Base-by-base conservation (phyloP, 2,113 vertebrate species). In the Galbula dea region DNA sequence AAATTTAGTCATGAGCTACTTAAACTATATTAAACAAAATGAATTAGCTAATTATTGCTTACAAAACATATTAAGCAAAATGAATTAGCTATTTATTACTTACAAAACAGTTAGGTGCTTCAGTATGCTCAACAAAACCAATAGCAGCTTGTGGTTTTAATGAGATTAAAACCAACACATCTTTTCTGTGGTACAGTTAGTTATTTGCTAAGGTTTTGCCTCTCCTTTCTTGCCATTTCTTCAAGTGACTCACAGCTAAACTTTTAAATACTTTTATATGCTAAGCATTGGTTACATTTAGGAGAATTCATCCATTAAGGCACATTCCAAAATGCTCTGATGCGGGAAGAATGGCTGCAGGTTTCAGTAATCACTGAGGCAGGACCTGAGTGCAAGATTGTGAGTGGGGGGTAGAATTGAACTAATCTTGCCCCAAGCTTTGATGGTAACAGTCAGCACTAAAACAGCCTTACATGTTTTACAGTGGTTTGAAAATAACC, bases 391-490 rank as follows among this genome's bases (percentile, higher is more conserved):
- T 17, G 11, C 32, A 51, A 37, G 36, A 19, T 23, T 37, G 2
- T 24, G 15, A 6, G n/a, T 32, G 5, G 18, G 27, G 5, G 0
- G 0, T 6, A 6, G 46, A 23, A 37, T 10, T 22, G 21, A 65
- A 43, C 10, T 30, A 20, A 48, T 37, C 46, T 62, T 68, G 55
- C 27, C 29, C 5, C 4, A 3, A 68, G 52, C 54, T 61, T 65
- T 16, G 15, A n/a, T 80, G 79, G 72, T 49, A 78, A 30, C 5
- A 58, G 15, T 36, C n/a, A 26, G 36, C 45, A 45, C 8, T 55
- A 32, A 61, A 79, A 65, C 4, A 46, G 27, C 17, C 29, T 61
- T 54, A 26, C 4, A 1, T 14, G 41, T 16, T 73, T 68, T 45
- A 36, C 8, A 3, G 3, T 36, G 19, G 30, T 57, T 73, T 12